Evolutionary conservation across 2,113 vertebrate species (phyloP), one percentile per base, ranked within the genome.

Genomic region (Calyptommatus sinebrachiatus): DNA sequence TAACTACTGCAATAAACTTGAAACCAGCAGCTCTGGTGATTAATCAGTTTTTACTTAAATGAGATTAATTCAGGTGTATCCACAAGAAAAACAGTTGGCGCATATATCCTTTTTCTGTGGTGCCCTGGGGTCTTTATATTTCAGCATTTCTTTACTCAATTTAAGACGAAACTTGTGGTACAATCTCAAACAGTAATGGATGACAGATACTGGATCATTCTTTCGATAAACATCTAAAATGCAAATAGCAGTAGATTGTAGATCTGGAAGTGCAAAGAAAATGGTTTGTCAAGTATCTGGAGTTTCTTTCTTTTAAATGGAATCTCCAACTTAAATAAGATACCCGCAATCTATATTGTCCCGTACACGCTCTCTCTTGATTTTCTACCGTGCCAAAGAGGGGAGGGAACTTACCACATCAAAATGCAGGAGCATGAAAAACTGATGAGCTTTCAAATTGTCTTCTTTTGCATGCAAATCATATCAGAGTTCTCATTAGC

Each of bases 401-500:
- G 83, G 90, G 86, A 88, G 90, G 91, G 91, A 93, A 90, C 93
- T 94, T 91, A 87, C 92, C 94, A 96, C 95, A 95, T 96, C 96
- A 96, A 97, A 96, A 97, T 91, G 93, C 88, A 73, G 90, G 94
- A 95, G 94, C 94, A 95, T 95, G 94, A 95, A 95, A 97, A 97
- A 96, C 95, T 96, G 97, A 99, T 97, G 97, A 99, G 97, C 96
- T 97, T 96, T 97, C 96, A 96, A 96, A 97, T 97, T 95, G 95
- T 95, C 96, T 97, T 99, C 96, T 98, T 99, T 99, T 96, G 97
- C 97, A 99, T 99, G 98, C 98, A 99, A 99, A 99, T 99, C 97
- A 98, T 99, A 98, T 97, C 98, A 97, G 97, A 96, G 94, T 97
- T 97, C 97, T 98, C 97, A 99, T 99, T 99, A 99, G 97, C 98